Percentiles rank a stretch among this genome's conserved stretches.
Conservation (phyloP, 2,113 vertebrate species). For the Otus sunia region DNA sequence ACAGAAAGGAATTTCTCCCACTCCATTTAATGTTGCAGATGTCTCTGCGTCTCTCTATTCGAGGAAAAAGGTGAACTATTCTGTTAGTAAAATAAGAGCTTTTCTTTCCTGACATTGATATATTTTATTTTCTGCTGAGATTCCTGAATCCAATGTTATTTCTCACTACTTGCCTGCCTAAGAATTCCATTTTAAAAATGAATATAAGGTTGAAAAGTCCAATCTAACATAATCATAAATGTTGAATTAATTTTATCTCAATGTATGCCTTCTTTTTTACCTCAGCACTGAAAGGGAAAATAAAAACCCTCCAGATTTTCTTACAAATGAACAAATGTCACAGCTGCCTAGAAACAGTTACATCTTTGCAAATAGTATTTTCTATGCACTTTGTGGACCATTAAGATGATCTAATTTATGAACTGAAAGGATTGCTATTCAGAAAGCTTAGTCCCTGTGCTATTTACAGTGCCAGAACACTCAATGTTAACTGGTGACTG, state of each 20-base stretch:
- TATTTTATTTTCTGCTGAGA: neutral
- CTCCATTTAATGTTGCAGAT: neutral
- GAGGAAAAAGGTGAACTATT: neutral
- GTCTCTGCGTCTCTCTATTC: neutral
- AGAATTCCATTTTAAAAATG: neutral
- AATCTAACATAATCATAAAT: neutral
- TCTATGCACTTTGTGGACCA: neutral
- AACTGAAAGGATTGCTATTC: constrained; percentile 24
- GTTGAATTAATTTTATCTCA: neutral
- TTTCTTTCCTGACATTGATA: neutral
- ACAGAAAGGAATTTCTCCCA: neutral
- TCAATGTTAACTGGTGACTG: constrained; percentile 29
- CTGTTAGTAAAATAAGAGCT: neutral
- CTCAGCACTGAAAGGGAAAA: neutral
- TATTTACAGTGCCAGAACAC: constrained; percentile 28
- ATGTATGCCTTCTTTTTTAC: neutral
- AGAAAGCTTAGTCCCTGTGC: constrained; percentile 30
- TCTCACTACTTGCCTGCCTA: neutral
- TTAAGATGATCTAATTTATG: constrained; percentile 49
- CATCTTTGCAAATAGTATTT: neutral
- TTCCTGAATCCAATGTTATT: neutral
- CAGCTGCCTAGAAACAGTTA: neutral
- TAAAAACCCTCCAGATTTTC: neutral
- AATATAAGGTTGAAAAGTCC: neutral
- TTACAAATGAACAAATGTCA: neutral